Evolutionary conservation across 1,140 invertebrate genomes (phyloP), one percentile per base, ranked within the genome.

Genomic region (Chlorops oryzae): DNA sequence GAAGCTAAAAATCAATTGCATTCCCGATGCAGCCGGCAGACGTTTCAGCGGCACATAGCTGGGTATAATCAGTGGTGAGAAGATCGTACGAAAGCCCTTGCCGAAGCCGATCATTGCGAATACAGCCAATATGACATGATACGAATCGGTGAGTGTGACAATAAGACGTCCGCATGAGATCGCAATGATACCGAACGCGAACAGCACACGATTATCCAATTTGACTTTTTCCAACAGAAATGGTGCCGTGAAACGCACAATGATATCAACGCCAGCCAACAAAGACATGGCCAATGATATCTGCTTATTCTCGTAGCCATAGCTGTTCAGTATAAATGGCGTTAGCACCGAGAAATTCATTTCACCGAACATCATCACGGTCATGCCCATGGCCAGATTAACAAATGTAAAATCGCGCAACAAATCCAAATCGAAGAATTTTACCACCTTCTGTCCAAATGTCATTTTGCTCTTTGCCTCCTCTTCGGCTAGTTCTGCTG

Each of bases 31-130:
- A 32, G 81, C 81, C 3, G 81, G 74, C 43, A 84, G 58, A 38
- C 79, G 73, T 18, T 81, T 77, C 20, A 84, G 57, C 0, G 81
- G 77, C 6, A 86, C 81, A 58, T 84, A 80, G 61, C 76, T 80
- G 2, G 84, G 82, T 51, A 86, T 81, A 4, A 86, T 78, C 3
- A 85, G 66, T 4, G 80, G 76, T 64, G 83, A 81, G 59, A 83
- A 86, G 0, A 86, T 83, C 34, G 83, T 80, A 47, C 83, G 73
- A 15, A 85, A 70, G 0, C 83, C 84, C 71, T 86, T 87, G 24
- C 81, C 79, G 2, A 85, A 68, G 6, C 85, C 85, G 27, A 86
- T 70, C 1, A 70, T 42, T 6, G 67, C 22, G 21, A 66, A 70
- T 0, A 63, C 52, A 0, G 44, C 56, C 12, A 72, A 44, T n/a